A percentile compares a stretch with the other conserved stretches of the same genome.
Evolutionary conservation across 1,140 invertebrate genomes (phyloP).

Genomic region (Pteromalus puparum): DNA sequence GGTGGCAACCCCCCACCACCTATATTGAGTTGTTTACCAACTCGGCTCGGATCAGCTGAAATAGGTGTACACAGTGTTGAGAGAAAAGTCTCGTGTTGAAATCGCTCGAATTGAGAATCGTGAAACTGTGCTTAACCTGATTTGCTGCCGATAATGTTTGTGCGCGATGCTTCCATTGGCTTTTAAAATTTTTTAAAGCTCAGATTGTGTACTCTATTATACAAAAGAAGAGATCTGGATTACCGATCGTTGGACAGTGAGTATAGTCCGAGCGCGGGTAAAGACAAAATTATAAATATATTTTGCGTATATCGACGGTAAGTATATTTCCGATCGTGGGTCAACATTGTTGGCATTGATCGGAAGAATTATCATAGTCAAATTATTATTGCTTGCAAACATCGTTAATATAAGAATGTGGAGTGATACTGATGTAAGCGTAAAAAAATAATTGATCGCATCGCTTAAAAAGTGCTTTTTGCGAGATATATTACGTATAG

Average conservation of each 20-base stretch:
- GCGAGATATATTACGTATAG: too few species aligned
- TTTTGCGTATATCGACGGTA: not conserved
- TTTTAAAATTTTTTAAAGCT: not conserved
- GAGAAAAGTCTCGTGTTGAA: not conserved
- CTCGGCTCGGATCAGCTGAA: constrained; percentile 17
- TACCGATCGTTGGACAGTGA: not conserved
- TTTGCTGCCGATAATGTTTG: too few species aligned
- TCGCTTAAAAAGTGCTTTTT: not conserved
- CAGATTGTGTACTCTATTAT: not conserved
- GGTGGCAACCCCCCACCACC: not conserved
- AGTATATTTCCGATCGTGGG: constrained; percentile 18
- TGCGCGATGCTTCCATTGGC: not conserved
- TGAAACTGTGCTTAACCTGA: too few species aligned
- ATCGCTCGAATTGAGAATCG: too few species aligned
- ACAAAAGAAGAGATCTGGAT: not conserved
- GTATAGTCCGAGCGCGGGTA: too few species aligned
- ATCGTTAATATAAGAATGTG: not conserved
- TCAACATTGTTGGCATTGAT: not conserved
- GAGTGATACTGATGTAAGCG: not conserved
- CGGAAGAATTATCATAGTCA: not conserved
- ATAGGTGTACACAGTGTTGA: not conserved
- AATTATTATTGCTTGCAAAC: not conserved
- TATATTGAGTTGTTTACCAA: constrained; percentile 5
- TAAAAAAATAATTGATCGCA: not conserved
- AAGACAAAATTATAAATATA: too few species aligned